Conservation (phyloP, 2,113 vertebrate genomes). For the Tinamus guttatus region DNA sequence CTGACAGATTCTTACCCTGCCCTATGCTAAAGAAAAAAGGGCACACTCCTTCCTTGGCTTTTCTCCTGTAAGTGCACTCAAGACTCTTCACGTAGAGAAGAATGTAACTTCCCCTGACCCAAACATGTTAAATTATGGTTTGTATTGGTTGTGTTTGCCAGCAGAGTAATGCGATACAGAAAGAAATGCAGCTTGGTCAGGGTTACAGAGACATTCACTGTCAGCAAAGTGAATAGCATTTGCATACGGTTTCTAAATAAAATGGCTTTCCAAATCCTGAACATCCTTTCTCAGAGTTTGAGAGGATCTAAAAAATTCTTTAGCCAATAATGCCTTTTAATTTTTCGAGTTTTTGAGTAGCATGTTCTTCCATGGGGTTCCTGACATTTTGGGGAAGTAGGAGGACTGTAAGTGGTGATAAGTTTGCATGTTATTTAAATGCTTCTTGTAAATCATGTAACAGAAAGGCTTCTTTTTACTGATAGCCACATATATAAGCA, state of each 20-base stretch:
- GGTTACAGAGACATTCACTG: rapidly evolving
- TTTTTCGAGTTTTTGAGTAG: neutral
- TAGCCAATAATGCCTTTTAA: neutral
- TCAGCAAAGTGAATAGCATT: neutral
- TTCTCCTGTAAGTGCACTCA: neutral
- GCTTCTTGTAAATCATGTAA: rapidly evolving
- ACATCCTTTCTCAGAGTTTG: neutral
- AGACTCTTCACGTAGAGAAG: neutral
- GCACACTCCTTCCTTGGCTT: rapidly evolving
- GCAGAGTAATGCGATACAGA: neutral
- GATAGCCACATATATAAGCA: neutral
- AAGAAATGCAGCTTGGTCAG: neutral
- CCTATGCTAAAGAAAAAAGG: neutral
- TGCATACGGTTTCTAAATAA: neutral
- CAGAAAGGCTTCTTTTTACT: too few species aligned
- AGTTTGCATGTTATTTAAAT: neutral
- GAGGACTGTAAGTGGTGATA: neutral
- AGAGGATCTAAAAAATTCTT: neutral
- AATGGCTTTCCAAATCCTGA: neutral
- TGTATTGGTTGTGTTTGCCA: neutral
- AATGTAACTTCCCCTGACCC: neutral
- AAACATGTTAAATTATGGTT: neutral
- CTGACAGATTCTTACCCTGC: rapidly evolving
- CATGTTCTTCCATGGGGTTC: rapidly evolving
- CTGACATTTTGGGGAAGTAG: neutral